Conservation (phyloP, 2,888 invertebrate species). For the Hybos culiciformis region DNA sequence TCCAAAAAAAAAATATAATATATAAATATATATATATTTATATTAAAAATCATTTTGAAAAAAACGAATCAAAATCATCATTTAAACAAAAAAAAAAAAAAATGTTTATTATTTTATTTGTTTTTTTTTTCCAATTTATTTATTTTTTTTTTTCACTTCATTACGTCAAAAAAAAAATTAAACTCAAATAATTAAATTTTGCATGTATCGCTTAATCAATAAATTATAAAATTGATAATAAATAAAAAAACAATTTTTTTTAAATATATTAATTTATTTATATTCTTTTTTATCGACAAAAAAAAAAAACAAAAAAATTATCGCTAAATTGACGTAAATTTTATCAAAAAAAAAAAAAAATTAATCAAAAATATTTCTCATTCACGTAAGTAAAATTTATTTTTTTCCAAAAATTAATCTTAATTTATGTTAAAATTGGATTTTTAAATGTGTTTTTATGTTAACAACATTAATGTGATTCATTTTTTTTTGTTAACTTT, state of each 20-base stretch:
- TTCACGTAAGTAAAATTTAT: conserved; percentile 57
- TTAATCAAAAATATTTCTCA: conserved; percentile 29
- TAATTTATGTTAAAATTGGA: too few relatives aligned
- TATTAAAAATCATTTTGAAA: conserved; percentile 3
- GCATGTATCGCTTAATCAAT: not conserved
- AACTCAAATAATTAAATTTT: conserved; percentile 44
- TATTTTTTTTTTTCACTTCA: conserved; percentile 30
- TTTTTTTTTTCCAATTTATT: too few relatives aligned
- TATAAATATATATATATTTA: conserved; percentile 5
- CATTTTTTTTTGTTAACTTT: too few relatives aligned
- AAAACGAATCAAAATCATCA: conserved; percentile 1
- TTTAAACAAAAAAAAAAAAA: too few relatives aligned
- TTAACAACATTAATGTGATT: too few relatives aligned
- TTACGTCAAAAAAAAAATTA: conserved; percentile 52
- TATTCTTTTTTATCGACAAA: too few relatives aligned
- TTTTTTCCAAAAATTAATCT: too few relatives aligned
- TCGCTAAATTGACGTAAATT: not conserved
- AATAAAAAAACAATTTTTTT: not conserved
- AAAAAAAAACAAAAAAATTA: not conserved
- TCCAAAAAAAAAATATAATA: conserved; percentile 2
- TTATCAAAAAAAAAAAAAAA: not conserved
- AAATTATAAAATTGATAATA: not conserved
- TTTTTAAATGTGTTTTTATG: too few relatives aligned
- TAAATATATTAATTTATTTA: too few relatives aligned
- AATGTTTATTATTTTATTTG: too few relatives aligned